A percentile compares a stretch with the other conserved stretches of the same genome.
These are phyloP conservation scores for Myrmophylax atrothorax DNA, from an alignment of 2,113 vertebrate species.

Conservation along the genomic window DNA sequence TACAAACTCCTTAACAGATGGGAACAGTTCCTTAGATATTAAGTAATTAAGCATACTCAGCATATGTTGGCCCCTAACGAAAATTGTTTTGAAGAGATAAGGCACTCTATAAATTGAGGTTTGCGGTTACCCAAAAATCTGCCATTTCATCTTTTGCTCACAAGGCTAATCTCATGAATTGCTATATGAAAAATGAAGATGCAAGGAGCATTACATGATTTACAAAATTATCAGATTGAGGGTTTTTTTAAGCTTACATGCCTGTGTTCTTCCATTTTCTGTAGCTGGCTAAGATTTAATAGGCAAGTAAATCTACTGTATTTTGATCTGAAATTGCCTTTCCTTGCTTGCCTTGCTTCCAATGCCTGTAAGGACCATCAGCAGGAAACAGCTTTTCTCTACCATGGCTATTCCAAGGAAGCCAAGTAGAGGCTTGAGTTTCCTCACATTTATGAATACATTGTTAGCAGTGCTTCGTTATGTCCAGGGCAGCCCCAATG, in stretches of 20 bases:
- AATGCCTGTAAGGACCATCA: background rate
- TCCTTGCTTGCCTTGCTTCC: background rate
- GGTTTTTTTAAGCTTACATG: background rate
- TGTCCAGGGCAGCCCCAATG: background rate
- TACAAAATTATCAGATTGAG: background rate
- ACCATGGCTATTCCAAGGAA: background rate
- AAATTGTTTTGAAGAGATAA: conserved; percentile 40
- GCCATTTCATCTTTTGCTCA: conserved; percentile 37
- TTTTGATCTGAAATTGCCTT: conserved; percentile 5
- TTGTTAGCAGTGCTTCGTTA: background rate
- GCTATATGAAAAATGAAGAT: background rate
- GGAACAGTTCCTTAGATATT: background rate
- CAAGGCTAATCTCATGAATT: conserved; percentile 47
- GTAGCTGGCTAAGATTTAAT: background rate
- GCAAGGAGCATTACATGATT: background rate
- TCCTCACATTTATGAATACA: background rate
- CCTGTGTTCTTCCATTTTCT: background rate
- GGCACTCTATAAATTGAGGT: conserved; percentile 37
- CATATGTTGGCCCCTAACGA: background rate
- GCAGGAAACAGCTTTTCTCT: background rate
- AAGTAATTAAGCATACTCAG: conserved; percentile 34
- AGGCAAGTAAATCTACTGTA: background rate
- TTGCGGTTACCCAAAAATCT: conserved; percentile 30
- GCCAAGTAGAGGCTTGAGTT: background rate
- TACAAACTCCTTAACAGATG: conserved; percentile 8